Base-by-base conservation (phyloP, 2,888 invertebrate genomes). In the Auanema freiburgensis region DNA sequence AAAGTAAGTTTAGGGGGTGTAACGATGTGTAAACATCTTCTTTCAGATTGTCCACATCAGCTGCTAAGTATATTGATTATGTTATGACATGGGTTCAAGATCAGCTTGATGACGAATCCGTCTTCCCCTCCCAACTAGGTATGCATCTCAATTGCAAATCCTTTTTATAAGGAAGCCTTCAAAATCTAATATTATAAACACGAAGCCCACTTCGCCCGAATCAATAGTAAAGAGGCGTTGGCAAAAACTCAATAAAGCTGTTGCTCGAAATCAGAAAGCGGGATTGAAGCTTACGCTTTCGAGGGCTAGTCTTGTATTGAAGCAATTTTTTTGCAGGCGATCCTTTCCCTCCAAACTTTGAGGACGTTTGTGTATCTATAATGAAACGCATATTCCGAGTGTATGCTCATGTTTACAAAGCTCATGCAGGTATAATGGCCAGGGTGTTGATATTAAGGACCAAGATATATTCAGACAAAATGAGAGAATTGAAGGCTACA, bases 51-150 rank as follows among this genome's bases (percentile, higher is more conserved):
- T 59, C 65, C 41, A 71, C 71, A n/a, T 62, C 63, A 56, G 73
- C 73, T 21, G 67, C 73, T 0, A 57, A 55, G 42, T 98, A 98
- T 86, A 97, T 98, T 79, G 97, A 98, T 87, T 97, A 95, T 87
- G 88, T 98, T 76, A 95, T 98, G 95, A 95, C 96, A 23, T 97
- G 96, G 94, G 96, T 97, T 63, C 98, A 98, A 86, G 96, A 97
- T 87, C 97, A 98, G 85, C 88, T 99, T 69, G 98, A 99, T 84
- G 97, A 98, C 84, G 98, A 99, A 86, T 92, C 91, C 12, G 87
- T 97, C 43, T 99, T 99, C 84, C 98, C 98, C 46, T 96, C 96
- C 6, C 97, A 97, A 89, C 96, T 98, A 84, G 91, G 91, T 90
- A 84, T 83, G 76, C 18, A 21, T 14, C 40, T 18, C 52, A 8